A percentile compares a stretch with the other conserved stretches of the same genome.
phyloP scores from a whole-genome alignment of 2,113 vertebrate species.

The Syngnathus typhle region DNA sequence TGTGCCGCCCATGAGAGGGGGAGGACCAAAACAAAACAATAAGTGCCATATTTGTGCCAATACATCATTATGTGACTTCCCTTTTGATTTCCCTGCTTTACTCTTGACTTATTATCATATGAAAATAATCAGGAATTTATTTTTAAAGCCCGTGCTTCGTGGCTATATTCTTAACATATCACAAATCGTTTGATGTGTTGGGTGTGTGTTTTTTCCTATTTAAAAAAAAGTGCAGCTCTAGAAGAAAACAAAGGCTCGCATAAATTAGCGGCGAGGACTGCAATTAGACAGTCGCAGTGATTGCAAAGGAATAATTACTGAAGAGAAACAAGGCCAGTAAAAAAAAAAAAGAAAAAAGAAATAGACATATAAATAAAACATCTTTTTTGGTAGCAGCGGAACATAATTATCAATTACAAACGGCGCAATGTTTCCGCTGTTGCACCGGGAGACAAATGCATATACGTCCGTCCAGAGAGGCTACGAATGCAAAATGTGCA shows the following conservation, averaged over 20 bases:
- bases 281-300: conserved; percentile 69
- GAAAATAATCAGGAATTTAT: conserved; percentile 68
- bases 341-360: conserved; percentile 2
- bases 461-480: neutral
- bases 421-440: conserved; percentile 24
- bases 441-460: conserved; percentile 3
- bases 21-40: conserved; percentile 49
- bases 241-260: conserved; percentile 71
- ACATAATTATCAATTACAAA: conserved; percentile 44
- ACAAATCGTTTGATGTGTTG: conserved; percentile 67
- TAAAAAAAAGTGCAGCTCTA: conserved; percentile 54
- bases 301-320: conserved; percentile 68
- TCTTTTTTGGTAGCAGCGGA: conserved; percentile 4
- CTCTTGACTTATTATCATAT: conserved; percentile 66
- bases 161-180: conserved; percentile 65
- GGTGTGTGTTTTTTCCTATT: conserved; percentile 25
- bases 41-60: conserved; percentile 57
- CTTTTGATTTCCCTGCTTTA: conserved; percentile 59
- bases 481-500: neutral
- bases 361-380: conserved; percentile 8
- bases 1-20: conserved; percentile 28
- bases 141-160: conserved; percentile 61
- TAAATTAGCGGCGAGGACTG: conserved; percentile 66
- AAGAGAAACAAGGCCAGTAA: conserved; percentile 17
- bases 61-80: conserved; percentile 64